Evolutionary conservation across 2,888 invertebrate genomes (phyloP).

Genomic region (Platypus cylindrus): DNA sequence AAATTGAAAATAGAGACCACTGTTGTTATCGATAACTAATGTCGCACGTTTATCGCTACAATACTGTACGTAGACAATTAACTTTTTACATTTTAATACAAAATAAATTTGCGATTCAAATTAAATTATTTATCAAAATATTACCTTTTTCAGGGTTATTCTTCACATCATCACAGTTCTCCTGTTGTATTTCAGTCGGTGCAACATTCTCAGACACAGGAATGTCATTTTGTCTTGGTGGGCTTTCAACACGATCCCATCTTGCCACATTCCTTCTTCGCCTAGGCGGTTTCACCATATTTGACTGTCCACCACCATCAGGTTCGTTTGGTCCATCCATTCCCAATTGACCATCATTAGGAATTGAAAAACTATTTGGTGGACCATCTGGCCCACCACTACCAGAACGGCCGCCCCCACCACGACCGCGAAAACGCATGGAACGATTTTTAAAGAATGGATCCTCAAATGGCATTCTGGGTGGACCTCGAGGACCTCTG

Average conservation of each 20-base stretch:
- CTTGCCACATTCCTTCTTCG: slow-evolving; percentile 9
- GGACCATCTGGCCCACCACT: slow-evolving; percentile 13
- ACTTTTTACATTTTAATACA: too few relatives aligned
- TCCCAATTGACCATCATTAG: slow-evolving; percentile 13
- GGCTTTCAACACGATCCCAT: slow-evolving; percentile 11
- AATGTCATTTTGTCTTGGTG: slow-evolving; percentile 1
- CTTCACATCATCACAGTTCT: too few relatives aligned
- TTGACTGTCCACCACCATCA: slow-evolving; percentile 8
- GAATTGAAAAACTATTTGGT: slow-evolving; percentile 15
- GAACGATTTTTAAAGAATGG: slow-evolving; percentile 17
- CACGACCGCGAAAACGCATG: slow-evolving; percentile 15
- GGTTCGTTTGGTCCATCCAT: slow-evolving; percentile 6
- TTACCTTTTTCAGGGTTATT: too few relatives aligned
- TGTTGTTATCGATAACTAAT: slow-evolving; percentile 1
- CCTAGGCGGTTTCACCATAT: too few relatives aligned
- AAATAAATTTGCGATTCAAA: too few relatives aligned
- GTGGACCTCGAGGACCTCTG: slow-evolving; percentile 25
- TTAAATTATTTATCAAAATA: too few relatives aligned
- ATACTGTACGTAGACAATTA: too few relatives aligned
- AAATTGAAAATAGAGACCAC: slow-evolving; percentile 1
- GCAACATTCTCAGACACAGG: too few relatives aligned
- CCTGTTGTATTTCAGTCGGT: too few relatives aligned
- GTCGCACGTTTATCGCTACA: too few relatives aligned
- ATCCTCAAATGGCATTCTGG: slow-evolving; percentile 21
- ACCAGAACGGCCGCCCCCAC: slow-evolving; percentile 12